Evolutionary conservation across 2,888 invertebrate species (phyloP), one percentile per base, ranked within the genome.

Genomic region (Macaria liturata): DNA sequence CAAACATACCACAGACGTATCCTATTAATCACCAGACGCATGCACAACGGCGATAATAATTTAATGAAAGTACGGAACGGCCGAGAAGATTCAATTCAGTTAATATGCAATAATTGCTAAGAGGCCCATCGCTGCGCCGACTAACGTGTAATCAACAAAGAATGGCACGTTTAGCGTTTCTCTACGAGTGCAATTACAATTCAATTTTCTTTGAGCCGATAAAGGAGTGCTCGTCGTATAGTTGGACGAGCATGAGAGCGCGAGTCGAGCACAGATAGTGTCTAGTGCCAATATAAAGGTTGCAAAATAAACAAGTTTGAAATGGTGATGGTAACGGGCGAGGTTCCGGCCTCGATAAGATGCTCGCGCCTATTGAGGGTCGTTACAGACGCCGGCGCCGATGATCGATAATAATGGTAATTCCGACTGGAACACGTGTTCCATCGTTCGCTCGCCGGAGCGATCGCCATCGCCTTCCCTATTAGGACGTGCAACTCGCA

Each of bases 331-430:
- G 70, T 83, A 83, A 84, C 83, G 80, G 84, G 75, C 68, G 75
- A 65, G 72, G 74, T 71, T 67, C 63, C 64, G 66, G 65, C 61
- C 69, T 64, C 78, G 86, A 87, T 87, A 86, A 86, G 81, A 84
- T 84, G 79, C 68, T 73, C 78, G 79, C 81, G 87, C 83, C 87
- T 86, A 85, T 88, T 83, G 80, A 80, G 82, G 83, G 85, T 90
- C 89, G 91, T 90, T 88, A 90, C 87, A 78, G 78, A 83, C 84
- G 78, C 78, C 74, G 80, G 84, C 80, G 85, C 84, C 78, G 91
- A 91, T 89, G 88, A 89, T 90, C 91, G 91, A 91, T 91, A 91
- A 91, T 91, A 90, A 91, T 91, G 91, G 91, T 91, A 91, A 91
- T 91, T 91, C 88, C 70, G 80, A 77, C 59, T 68, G 73, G 75